These are phyloP conservation scores for Hucho hucho DNA, from an alignment of 2,113 vertebrate genomes.

Conservation along the genomic window DNA sequence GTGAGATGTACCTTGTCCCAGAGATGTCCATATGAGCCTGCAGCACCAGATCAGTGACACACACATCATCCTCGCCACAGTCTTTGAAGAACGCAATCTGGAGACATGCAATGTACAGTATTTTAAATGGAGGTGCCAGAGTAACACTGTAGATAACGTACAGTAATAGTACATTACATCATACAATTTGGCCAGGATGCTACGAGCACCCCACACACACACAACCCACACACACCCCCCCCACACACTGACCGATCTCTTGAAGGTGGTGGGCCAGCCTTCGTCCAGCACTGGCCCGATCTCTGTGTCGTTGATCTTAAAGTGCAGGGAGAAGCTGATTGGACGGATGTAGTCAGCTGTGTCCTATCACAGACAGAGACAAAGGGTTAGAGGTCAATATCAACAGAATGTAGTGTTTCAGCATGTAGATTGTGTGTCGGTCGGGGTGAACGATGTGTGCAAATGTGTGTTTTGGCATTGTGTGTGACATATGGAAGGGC, in stretches of 20 bases:
- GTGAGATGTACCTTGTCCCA: conserved; percentile 79
- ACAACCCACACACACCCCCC: background rate
- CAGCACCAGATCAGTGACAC: conserved; percentile 84
- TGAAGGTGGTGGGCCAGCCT: conserved; percentile 76
- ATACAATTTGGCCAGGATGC: too few species aligned
- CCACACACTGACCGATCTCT: conserved; percentile 77
- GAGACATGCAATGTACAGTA: background rate
- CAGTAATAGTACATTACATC: too few species aligned
- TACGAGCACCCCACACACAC: background rate
- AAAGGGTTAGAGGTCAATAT: background rate
- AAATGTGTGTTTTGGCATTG: background rate
- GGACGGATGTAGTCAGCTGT: conserved; percentile 90
- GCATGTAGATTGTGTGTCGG: too few species aligned
- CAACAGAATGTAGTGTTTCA: background rate
- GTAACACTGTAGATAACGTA: too few species aligned
- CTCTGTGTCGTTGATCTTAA: conserved; percentile 79
- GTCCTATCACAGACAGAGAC: conserved; percentile 73
- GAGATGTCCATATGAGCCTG: conserved; percentile 79
- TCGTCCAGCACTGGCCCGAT: conserved; percentile 84
- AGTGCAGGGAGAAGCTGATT: conserved; percentile 81
- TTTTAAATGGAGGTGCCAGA: too few species aligned
- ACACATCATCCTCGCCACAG: conserved; percentile 90
- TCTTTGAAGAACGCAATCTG: conserved; percentile 96
- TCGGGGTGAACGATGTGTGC: background rate
- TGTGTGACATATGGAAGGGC: conserved; percentile 86